These are phyloP conservation scores for Ceratina australensis DNA, from an alignment of 1,140 invertebrate genomes.

Conservation along the genomic window DNA sequence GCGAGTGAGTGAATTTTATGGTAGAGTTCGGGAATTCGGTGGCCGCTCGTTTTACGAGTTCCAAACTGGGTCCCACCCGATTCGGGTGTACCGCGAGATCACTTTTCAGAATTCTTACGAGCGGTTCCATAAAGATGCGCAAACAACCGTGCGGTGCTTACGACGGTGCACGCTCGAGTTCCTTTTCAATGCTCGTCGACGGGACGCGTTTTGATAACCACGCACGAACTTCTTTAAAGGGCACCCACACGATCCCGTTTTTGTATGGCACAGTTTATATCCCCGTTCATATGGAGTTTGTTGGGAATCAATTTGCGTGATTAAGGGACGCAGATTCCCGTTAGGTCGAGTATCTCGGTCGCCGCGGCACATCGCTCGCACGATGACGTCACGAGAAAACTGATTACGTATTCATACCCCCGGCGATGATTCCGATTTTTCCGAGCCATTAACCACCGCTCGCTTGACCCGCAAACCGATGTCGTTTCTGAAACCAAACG, in stretches of 20 bases:
- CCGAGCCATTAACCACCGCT: conserved; percentile 74
- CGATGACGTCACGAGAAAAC: conserved; percentile 73
- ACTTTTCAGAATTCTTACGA: conserved; percentile 27
- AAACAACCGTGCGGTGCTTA: conserved; percentile 22
- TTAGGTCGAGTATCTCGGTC: not conserved
- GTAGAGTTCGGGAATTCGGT: too few species aligned
- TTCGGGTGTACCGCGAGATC: not conserved
- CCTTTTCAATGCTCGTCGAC: not conserved
- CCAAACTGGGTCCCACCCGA: not conserved
- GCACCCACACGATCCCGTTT: too few species aligned
- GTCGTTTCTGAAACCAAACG: conserved; percentile 71
- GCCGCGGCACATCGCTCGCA: conserved; percentile 14
- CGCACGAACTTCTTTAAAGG: too few species aligned
- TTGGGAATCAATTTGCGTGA: not conserved
- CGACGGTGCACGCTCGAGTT: conserved; percentile 24
- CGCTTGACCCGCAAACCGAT: conserved; percentile 70
- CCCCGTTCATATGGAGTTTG: not conserved
- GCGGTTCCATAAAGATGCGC: conserved; percentile 29
- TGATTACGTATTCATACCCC: conserved; percentile 77
- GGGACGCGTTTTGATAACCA: too few species aligned
- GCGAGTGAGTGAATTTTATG: too few species aligned
- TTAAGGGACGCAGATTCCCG: not conserved
- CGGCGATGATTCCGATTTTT: conserved; percentile 77
- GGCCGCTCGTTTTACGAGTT: too few species aligned
- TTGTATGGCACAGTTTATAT: too few species aligned